phyloP scores from a whole-genome alignment of 2,113 vertebrate genomes.

The Fregata magnificens region DNA sequence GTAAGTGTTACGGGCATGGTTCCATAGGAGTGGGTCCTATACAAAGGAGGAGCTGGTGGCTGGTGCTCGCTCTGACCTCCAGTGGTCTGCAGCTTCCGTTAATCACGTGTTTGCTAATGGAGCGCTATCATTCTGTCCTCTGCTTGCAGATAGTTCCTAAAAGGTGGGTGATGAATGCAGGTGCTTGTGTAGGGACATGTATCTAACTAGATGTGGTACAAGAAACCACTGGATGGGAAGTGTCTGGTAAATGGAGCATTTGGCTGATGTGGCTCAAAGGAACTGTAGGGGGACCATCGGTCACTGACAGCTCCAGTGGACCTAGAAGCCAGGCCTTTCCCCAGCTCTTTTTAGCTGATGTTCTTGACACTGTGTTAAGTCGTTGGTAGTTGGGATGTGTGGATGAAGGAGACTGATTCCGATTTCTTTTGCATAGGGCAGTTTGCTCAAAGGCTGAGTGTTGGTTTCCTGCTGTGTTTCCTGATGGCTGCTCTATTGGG shows the following conservation, averaged over 20 bases:
- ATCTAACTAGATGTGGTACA: neutral
- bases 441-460: neutral
- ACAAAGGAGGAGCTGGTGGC: neutral
- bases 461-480: neutral
- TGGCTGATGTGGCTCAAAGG: neutral
- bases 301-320: neutral
- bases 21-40: neutral
- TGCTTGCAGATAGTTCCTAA: neutral
- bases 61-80: neutral
- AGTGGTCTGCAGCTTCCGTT: neutral
- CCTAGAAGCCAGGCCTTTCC: neutral
- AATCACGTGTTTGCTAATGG: accelerated
- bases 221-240: neutral
- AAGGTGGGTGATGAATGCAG: neutral
- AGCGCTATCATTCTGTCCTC: neutral
- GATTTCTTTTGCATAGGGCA: neutral
- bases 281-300: accelerated
- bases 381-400: neutral
- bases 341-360: neutral
- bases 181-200: neutral
- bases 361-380: neutral
- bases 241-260: accelerated
- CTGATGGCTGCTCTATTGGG: neutral
- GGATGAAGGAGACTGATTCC: neutral
- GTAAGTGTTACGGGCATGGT: accelerated